Base-by-base conservation (phyloP, 1,140 invertebrate species). In the Propsilocerus akamusi region DNA sequence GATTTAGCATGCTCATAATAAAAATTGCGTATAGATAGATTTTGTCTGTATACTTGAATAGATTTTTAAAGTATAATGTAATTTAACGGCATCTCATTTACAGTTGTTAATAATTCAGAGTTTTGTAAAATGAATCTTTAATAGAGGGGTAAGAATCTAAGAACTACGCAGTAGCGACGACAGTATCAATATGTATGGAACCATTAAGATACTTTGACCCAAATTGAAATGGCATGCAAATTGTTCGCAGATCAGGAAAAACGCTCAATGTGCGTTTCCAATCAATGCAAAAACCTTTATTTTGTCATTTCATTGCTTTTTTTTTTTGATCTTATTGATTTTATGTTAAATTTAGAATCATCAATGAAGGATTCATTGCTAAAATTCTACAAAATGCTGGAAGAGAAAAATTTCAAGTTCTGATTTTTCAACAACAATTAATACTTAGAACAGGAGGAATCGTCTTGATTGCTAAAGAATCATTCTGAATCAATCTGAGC, bases 401-500 rank as follows among this genome's bases (percentile, higher is more conserved):
- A 37, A 37, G 32, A 5, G n/a, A 20, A 37, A 37, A 37, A 20
- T 37, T 37, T 37, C n/a, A 14, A 14, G n/a, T 5, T n/a, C n/a
- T n/a, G n/a, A n/a, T n/a, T n/a, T n/a, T n/a, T n/a, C n/a, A 14
- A 41, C 34, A 41, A 41, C 34, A 41, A 14, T 20, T 2, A 41
- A 41, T 41, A 41, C 34, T 41, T 41, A 41, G 10, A 11, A 20
- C 17, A 41, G 17, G 14, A 41, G 17, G 10, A 41, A 41, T 41
- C 22, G 34, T 41, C 34, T 20, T 17, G 8, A 20, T 41, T 20
- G 8, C 5, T 37, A 17, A 2, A 30, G 2, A 41, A 41, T 20
- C 34, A 41, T 41, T 41, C 34, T 41, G 34, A 41, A 6, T 41
- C 17, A 14, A 41, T 20, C 14, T 41, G 49, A 48, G 30, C n/a